phyloP scores from a whole-genome alignment of 2,797 vertebrate species.

The Ibycter americanus region DNA sequence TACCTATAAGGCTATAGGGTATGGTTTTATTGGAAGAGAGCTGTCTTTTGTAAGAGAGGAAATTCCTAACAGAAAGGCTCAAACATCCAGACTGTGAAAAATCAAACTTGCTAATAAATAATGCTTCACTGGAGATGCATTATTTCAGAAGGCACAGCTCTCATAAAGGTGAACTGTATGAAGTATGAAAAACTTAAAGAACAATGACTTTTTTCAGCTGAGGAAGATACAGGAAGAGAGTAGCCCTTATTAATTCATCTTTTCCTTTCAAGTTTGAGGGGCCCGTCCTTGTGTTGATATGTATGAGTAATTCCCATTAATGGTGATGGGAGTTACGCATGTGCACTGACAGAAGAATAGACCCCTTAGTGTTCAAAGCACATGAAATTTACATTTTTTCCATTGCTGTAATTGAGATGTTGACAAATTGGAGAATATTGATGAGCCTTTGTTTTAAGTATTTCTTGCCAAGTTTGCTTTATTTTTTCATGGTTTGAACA shows the following conservation, averaged over 20 bases:
- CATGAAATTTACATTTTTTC: conserved; percentile 81
- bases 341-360: conserved; percentile 80
- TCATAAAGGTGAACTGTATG: conserved; percentile 67
- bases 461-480: conserved; percentile 81
- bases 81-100: conserved; percentile 42
- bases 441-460: conserved; percentile 82
- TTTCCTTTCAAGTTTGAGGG: conserved; percentile 65
- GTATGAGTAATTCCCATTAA: conserved; percentile 80
- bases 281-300: conserved; percentile 74
- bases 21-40: conserved; percentile 55
- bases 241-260: conserved; percentile 72
- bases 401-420: conserved; percentile 83
- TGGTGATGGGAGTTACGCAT: conserved; percentile 76
- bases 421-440: conserved; percentile 83
- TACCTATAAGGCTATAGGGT: conserved; percentile 16
- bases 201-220: conserved; percentile 70
- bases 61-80: conserved; percentile 25
- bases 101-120: conserved; percentile 67
- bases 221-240: conserved; percentile 67
- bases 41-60: conserved; percentile 28
- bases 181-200: conserved; percentile 72
- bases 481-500: conserved; percentile 80
- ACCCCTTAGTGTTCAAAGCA: conserved; percentile 79
- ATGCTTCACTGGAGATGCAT: conserved; percentile 59
- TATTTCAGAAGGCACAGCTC: conserved; percentile 59